These are phyloP conservation scores for Gonatopus flavifemur DNA, from an alignment of 1,140 invertebrate species.

Conservation along the genomic window DNA sequence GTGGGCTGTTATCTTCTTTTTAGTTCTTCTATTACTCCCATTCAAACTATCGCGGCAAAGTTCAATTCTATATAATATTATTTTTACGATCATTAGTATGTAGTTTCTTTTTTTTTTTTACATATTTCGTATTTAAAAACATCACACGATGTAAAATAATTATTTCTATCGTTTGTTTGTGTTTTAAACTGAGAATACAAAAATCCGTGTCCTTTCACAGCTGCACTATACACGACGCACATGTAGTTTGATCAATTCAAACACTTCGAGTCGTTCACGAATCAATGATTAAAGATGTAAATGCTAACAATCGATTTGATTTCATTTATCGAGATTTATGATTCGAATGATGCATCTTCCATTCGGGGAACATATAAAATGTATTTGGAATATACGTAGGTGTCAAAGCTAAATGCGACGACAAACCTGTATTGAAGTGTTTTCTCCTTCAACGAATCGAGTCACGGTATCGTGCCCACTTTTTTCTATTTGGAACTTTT, in stretches of 20 bases:
- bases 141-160: conserved; percentile 12
- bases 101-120: conserved; percentile 9
- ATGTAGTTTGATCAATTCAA: conserved; percentile 27
- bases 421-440: background rate
- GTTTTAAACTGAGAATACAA: conserved; percentile 25
- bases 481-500: conserved; percentile 4
- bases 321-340: conserved; percentile 23
- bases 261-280: conserved; percentile 20
- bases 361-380: conserved; percentile 45
- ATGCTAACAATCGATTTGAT: conserved; percentile 30
- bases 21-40: conserved; percentile 1
- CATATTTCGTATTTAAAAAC: background rate
- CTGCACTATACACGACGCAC: conserved; percentile 21
- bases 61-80: conserved; percentile 11
- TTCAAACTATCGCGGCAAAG: conserved; percentile 7
- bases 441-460: conserved; percentile 1
- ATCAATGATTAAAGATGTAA: conserved; percentile 26
- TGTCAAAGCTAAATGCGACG: conserved; percentile 31
- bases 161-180: too few species aligned
- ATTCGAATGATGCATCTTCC: conserved; percentile 28
- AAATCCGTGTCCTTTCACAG: conserved; percentile 17
- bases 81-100: too few species aligned
- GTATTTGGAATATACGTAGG: conserved; percentile 37
- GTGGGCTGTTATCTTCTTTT: too few species aligned
- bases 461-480: conserved; percentile 17